These are phyloP conservation scores for Rhagonycha fulva DNA, from an alignment of 2,888 invertebrate genomes.

Conservation along the genomic window DNA sequence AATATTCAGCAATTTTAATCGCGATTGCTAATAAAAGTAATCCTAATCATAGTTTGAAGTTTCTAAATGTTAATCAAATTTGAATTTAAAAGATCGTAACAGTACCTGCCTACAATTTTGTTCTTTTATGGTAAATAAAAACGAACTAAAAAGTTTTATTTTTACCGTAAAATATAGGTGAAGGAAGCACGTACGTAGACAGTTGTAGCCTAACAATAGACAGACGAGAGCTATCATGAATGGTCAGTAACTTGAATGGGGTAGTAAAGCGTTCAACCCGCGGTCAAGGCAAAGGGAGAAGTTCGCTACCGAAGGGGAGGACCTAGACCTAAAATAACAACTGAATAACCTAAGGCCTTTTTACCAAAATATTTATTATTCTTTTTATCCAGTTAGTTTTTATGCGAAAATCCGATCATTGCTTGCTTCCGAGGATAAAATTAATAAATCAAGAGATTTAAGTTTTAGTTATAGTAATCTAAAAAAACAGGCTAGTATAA, in stretches of 20 bases:
- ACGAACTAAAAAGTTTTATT: neutral
- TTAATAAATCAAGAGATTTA: neutral
- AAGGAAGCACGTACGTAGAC: conserved; percentile 25
- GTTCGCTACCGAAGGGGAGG: conserved; percentile 19
- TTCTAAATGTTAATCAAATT: neutral
- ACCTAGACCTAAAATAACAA: conserved; percentile 31
- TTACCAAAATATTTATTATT: conserved; percentile 23
- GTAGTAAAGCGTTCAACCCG: conserved; percentile 37
- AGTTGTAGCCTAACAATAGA: conserved; percentile 31
- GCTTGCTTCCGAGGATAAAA: neutral
- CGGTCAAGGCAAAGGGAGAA: conserved; percentile 37
- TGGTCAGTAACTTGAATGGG: conserved; percentile 39
- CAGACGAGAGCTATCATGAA: conserved; percentile 33
- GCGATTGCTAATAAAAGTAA: neutral
- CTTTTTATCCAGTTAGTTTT: neutral
- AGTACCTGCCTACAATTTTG: neutral
- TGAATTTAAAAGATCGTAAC: neutral
- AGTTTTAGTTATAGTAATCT: neutral
- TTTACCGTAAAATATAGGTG: conserved; percentile 21
- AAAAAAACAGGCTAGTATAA: too few species aligned
- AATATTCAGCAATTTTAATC: neutral
- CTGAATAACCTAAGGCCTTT: conserved; percentile 18
- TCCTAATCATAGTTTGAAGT: neutral
- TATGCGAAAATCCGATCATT: neutral
- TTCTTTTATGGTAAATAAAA: neutral